A percentile compares a stretch with the other conserved stretches of the same genome.
These are phyloP conservation scores for Phortica magna DNA, from an alignment of 2,888 invertebrate species.

Conservation along the genomic window DNA sequence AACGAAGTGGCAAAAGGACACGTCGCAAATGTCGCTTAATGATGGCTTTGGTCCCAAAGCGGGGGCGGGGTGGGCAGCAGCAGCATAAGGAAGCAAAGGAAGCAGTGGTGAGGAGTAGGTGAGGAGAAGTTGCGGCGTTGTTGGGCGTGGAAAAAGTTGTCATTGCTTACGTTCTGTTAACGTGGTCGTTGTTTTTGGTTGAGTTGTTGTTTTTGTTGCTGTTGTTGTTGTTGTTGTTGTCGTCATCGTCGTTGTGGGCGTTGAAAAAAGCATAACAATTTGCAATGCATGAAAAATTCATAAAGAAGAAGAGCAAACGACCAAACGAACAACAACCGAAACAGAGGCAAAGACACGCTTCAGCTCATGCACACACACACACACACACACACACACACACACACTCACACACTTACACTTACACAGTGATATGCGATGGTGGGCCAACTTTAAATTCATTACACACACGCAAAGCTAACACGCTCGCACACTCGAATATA, in stretches of 20 bases:
- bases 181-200: constrained; percentile 29
- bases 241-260: not conserved
- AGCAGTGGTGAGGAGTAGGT: no score
- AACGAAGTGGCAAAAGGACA: constrained; percentile 41
- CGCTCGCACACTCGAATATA: no score
- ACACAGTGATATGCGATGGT: not conserved
- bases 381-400: not conserved
- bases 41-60: no score
- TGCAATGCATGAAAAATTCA: constrained; percentile 67
- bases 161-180: constrained; percentile 27
- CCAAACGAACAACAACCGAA: not conserved
- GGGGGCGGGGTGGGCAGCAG: no score
- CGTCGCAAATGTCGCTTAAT: not conserved
- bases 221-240: not conserved
- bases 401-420: not conserved
- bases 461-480: constrained; percentile 64
- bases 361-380: not conserved
- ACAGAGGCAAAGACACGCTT: not conserved
- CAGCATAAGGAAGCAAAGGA: no score
- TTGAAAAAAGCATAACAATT: constrained; percentile 63
- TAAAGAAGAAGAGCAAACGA: constrained; percentile 44
- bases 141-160: constrained; percentile 25
- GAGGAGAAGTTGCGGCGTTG: no score
- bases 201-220: not conserved
- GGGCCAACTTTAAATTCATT: constrained; percentile 69